These are phyloP conservation scores for Zele albiditarsus DNA, from an alignment of 2,888 invertebrate genomes.

Conservation along the genomic window DNA sequence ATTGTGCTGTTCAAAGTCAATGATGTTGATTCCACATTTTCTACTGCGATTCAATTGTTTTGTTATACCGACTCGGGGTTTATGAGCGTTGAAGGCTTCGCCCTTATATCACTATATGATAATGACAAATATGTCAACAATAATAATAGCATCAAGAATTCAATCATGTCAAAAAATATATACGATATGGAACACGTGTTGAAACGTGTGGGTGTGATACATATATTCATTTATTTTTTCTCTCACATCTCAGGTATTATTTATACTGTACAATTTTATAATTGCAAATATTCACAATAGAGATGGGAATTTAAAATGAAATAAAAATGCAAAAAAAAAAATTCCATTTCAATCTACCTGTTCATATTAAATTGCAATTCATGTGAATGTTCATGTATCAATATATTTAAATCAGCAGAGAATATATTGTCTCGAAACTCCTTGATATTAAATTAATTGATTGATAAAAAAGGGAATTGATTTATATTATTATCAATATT, in stretches of 20 bases:
- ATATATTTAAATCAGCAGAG: too few species aligned
- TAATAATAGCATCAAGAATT: too few species aligned
- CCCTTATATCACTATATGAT: neutral
- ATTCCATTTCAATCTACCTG: neutral
- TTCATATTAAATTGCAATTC: too few species aligned
- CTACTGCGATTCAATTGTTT: neutral
- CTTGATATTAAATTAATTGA: too few species aligned
- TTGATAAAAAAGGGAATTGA: neutral
- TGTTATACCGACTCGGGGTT: neutral
- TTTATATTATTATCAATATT: neutral
- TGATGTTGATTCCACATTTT: neutral
- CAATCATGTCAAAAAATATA: slow-evolving; percentile 2
- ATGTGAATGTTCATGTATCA: too few species aligned
- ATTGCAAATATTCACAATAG: neutral
- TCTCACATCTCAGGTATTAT: neutral
- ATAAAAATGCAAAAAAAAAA: neutral
- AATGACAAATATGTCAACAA: neutral
- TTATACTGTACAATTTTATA: neutral
- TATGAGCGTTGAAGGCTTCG: neutral
- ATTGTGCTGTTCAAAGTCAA: neutral
- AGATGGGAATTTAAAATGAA: neutral
- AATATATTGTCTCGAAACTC: too few species aligned
- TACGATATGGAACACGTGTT: neutral
- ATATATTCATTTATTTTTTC: neutral
- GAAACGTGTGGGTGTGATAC: neutral